Conservation (phyloP, 2,113 vertebrate species). For the Microtus montanus region DNA sequence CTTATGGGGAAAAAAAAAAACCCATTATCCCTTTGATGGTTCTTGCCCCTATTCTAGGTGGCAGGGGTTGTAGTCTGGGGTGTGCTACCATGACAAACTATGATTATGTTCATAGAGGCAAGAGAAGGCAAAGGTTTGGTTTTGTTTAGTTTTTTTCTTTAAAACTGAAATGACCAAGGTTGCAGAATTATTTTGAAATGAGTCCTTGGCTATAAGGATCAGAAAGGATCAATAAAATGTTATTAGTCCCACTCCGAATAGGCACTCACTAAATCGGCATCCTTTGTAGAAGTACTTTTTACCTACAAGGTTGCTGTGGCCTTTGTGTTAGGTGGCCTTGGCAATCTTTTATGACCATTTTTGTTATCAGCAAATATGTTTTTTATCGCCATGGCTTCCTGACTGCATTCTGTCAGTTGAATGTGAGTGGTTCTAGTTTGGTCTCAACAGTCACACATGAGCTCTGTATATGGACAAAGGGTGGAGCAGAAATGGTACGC, state of each 20-base stretch:
- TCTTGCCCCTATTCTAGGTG: not conserved
- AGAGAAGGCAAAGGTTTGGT: not conserved
- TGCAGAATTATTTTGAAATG: not conserved
- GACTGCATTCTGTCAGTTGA: not conserved
- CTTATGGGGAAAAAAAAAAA: not conserved
- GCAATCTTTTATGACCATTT: not conserved
- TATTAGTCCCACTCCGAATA: not conserved
- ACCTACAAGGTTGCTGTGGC: not conserved
- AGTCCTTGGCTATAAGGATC: not conserved
- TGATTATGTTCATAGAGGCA: not conserved
- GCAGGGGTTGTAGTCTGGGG: not conserved
- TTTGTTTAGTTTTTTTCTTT: not conserved
- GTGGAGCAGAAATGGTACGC: not conserved
- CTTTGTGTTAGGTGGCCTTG: not conserved
- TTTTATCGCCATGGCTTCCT: too few relatives aligned
- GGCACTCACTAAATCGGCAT: not conserved
- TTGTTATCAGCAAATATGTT: not conserved
- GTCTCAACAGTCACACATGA: not conserved
- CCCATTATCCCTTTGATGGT: not conserved
- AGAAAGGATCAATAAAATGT: not conserved
- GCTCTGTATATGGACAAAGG: not conserved
- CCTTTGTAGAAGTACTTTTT: not conserved
- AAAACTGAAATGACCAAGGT: not conserved
- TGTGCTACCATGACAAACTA: not conserved
- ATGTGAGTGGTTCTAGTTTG: not conserved